A percentile compares a stretch with the other conserved stretches of the same genome.
Evolutionary conservation across 2,888 invertebrate genomes (phyloP).

Genomic region (Argyresthia albistria): DNA sequence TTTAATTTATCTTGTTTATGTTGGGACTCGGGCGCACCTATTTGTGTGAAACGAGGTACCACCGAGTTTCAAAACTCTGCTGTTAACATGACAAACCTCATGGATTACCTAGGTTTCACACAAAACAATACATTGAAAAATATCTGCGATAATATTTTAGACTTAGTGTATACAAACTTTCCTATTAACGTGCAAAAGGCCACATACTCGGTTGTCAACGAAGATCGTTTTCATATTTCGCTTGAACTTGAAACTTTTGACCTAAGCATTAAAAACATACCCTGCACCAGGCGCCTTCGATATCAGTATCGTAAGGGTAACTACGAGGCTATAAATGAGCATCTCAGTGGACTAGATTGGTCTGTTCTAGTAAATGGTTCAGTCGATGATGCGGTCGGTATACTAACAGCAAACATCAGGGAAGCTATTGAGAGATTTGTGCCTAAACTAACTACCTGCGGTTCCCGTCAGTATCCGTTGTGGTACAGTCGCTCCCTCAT

Average conservation of each 20-base stretch:
- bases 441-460: too few species aligned
- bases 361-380: neutral
- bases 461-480: too few species aligned
- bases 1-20: neutral
- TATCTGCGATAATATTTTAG: neutral
- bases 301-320: neutral
- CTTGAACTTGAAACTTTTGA: neutral
- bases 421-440: too few species aligned
- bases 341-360: too few species aligned
- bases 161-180: conserved; percentile 1
- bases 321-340: neutral
- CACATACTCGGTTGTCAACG: neutral
- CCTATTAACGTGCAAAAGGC: neutral
- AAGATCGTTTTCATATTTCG: neutral
- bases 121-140: conserved; percentile 1
- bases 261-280: neutral
- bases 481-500: too few species aligned
- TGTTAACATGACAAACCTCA: neutral
- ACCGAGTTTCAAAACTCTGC: neutral
- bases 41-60: neutral
- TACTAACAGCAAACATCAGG: neutral
- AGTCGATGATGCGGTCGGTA: neutral
- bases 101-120: neutral
- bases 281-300: neutral
- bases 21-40: neutral